Conservation (phyloP, 2,113 vertebrate genomes). For the Microcebus tavaratra region DNA sequence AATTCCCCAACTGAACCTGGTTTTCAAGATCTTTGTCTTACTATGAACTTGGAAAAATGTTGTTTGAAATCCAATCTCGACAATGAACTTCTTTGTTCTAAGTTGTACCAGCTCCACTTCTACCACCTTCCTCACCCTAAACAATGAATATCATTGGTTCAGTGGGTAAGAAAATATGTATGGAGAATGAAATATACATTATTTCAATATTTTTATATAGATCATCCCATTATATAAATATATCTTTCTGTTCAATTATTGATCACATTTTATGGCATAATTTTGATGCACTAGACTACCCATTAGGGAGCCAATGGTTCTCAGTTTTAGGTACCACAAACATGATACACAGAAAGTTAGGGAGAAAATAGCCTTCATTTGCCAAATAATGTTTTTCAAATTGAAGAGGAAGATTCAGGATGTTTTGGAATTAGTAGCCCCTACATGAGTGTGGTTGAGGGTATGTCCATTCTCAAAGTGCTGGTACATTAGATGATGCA, state of each 20-base stretch:
- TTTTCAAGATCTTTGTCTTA: conserved; percentile 26
- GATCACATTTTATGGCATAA: neutral
- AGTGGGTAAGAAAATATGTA: neutral
- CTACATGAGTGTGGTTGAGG: neutral
- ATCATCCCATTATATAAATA: neutral
- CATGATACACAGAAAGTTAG: neutral
- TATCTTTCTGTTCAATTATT: neutral
- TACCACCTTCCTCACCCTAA: neutral
- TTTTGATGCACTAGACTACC: neutral
- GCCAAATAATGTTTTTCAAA: neutral
- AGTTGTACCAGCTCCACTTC: neutral
- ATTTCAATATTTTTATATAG: neutral
- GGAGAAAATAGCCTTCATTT: neutral
- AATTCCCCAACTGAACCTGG: neutral
- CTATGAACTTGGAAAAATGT: neutral
- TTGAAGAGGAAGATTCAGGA: neutral
- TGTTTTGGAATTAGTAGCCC: neutral
- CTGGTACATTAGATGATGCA: neutral
- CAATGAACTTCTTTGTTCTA: neutral
- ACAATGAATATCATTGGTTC: neutral
- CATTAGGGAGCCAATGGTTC: neutral
- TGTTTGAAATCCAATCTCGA: conserved; percentile 22
- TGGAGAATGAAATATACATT: neutral
- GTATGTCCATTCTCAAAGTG: neutral
- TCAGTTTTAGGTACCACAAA: neutral